Evolutionary conservation across 2,797 vertebrate species (phyloP), one percentile per base, ranked within the genome.

Genomic region (Thripadectes ignobilis): DNA sequence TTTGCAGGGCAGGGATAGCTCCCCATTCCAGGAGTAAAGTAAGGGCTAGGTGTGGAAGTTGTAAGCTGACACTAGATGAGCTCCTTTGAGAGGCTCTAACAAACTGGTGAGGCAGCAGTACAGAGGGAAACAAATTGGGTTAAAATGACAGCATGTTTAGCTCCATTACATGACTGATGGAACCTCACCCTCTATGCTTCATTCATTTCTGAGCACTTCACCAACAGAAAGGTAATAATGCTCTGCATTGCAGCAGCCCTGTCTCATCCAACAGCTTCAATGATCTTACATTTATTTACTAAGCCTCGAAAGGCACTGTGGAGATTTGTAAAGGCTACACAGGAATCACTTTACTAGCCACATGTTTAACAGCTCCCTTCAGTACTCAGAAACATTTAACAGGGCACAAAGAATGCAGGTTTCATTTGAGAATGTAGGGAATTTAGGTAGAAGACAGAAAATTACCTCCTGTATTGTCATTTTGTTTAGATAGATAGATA

Each of bases 1-100:
- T 87, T 97, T 95, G 97, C 97, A 97, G 97, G 97, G 98, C 97
- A 95, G 91, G 94, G 85, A 92, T 92, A 68, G 83, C 95, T 90
- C 18, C 93, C 95, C 89, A 89, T 92, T 95, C 88, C 93, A 94
- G 84, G 94, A 97, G 95, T 7, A 79, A 95, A 95, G 91, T 76
- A 63, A 51, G 63, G 93, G 63, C 69, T 94, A 93, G 69, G 91
- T 96, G 95, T 96, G 95, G 95, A 96, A 95, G 95, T 92, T 91
- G 90, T 80, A 85, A 96, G 94, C 86, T 95, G 91, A 87, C 96
- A 95, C 88, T 94, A 62, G 95, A 66, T 93, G 95, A 96, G 95
- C 92, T 95, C 90, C 95, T 95, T 94, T 94, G 94, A 94, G 95
- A 95, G 93, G 73, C 94, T 97, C 89, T 63, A 92, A 91, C 95